Conservation (phyloP, 1,140 invertebrate species). For the Aphaenogaster floridana region DNA sequence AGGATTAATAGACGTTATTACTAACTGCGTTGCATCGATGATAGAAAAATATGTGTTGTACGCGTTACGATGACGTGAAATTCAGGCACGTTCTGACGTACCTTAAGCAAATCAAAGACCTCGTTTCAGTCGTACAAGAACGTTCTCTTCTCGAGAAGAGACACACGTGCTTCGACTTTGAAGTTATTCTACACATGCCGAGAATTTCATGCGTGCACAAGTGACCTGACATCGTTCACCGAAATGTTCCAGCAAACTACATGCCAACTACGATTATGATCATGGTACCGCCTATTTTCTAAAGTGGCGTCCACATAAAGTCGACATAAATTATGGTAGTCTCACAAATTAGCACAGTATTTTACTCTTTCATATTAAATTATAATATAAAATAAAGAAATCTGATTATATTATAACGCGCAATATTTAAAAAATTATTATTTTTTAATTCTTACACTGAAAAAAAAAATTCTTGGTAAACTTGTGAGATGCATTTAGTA, state of each 20-base stretch:
- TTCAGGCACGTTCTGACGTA: slow-evolving; percentile 54
- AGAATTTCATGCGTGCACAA: slow-evolving; percentile 41
- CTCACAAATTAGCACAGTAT: not conserved
- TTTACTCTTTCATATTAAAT: not conserved
- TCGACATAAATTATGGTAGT: not conserved
- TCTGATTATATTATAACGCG: not conserved
- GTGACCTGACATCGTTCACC: slow-evolving; percentile 49
- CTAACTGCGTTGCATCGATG: not conserved
- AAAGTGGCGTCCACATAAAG: not conserved
- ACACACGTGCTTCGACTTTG: slow-evolving; percentile 49
- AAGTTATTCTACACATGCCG: slow-evolving; percentile 43
- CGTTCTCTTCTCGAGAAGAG: slow-evolving; percentile 16
- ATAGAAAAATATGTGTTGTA: not conserved
- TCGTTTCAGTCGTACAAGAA: slow-evolving; percentile 48
- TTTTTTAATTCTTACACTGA: not conserved
- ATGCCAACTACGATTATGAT: slow-evolving; percentile 36
- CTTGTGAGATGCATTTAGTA: no score
- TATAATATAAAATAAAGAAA: not conserved
- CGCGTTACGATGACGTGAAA: slow-evolving; percentile 12
- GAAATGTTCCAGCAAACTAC: slow-evolving; percentile 40
- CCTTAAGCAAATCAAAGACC: slow-evolving; percentile 41
- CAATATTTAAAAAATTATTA: not conserved
- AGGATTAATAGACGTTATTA: not conserved
- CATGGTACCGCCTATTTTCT: not conserved
- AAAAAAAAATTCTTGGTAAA: no score